Evolutionary conservation across 1,140 invertebrate species (phyloP).

Genomic region (Andrena cerasifolii): DNA sequence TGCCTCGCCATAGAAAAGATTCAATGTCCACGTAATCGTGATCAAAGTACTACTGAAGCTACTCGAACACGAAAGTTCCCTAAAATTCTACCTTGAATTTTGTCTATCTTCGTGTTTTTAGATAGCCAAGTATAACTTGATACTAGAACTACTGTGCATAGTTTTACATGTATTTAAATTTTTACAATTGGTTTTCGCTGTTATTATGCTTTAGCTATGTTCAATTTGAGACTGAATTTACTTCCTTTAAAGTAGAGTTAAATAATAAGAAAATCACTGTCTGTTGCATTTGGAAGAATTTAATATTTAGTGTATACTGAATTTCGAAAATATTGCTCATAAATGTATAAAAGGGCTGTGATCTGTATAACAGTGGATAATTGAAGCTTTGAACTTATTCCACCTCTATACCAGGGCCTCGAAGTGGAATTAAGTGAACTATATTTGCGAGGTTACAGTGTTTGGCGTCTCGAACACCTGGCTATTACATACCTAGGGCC

Average conservation of each 20-base stretch:
- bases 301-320: not conserved
- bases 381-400: slow-evolving; percentile 9
- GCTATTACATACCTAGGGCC: slow-evolving; percentile 68
- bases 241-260: too few relatives aligned
- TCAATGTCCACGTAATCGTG: slow-evolving; percentile 6
- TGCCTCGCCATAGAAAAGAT: slow-evolving; percentile 34
- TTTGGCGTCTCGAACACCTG: slow-evolving; percentile 71
- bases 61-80: not conserved
- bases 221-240: too few relatives aligned
- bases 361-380: slow-evolving; percentile 2
- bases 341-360: not conserved
- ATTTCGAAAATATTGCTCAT: not conserved
- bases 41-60: not conserved
- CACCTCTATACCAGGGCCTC: not conserved
- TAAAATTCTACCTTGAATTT: not conserved
- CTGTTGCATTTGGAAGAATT: not conserved
- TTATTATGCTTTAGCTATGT: too few relatives aligned
- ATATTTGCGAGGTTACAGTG: slow-evolving; percentile 50
- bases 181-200: too few relatives aligned
- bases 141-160: too few relatives aligned
- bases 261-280: too few relatives aligned
- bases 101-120: too few relatives aligned
- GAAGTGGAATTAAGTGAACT: not conserved
- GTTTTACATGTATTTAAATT: too few relatives aligned
- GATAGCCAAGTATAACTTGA: too few relatives aligned